Base-by-base conservation (phyloP, 1,140 invertebrate genomes). In the Drosophila prosaltans region DNA sequence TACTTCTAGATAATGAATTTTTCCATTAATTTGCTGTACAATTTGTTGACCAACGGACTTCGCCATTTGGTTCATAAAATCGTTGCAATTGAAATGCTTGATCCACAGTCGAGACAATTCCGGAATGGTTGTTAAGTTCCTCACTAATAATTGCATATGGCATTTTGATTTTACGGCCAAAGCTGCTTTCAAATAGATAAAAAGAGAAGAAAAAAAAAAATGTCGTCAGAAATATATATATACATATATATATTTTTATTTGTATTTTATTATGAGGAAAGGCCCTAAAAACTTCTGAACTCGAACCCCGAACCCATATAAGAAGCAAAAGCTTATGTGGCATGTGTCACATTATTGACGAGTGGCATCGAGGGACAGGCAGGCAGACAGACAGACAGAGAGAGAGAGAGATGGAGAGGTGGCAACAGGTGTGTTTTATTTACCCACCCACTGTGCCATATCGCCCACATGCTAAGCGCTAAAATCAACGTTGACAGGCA, bases 341-440 rank as follows among this genome's bases (percentile, higher is more conserved):
- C 39, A 63, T 45, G 65, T 59, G 64, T 62, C 68, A 72, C 69
- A 70, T 76, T 76, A 76, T 76, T 69, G 72, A 65, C 61, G 69
- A 64, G 69, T 78, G 63, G 62, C 45, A 51, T 2, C 5, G 2
- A 8, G 45, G 16, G 43, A 16, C 3, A 51, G 11, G 7, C 2
- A 48, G 16, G 21, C 1, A 64, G 55, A 28, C 43, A 28, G 65
- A 21, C 3, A 32, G 7, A 28, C 7, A n/a, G 55, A 11, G 26
- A 39, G 16, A 72, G 43, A 65, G 63, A 48, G 60, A 64, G 54
- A 39, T 41, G 11, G 64, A 9, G 11, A 54, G n/a, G 73, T 67
- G 74, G 78, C 82, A 86, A 86, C 82, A 86, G 82, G 82, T 86
- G 82, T 82, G 83, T 61, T 88, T 88, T 82, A 86, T 82, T 79